Evolutionary conservation across 1,140 invertebrate species (phyloP), one percentile per base, ranked within the genome.

Genomic region (Eurosta solidaginis): DNA sequence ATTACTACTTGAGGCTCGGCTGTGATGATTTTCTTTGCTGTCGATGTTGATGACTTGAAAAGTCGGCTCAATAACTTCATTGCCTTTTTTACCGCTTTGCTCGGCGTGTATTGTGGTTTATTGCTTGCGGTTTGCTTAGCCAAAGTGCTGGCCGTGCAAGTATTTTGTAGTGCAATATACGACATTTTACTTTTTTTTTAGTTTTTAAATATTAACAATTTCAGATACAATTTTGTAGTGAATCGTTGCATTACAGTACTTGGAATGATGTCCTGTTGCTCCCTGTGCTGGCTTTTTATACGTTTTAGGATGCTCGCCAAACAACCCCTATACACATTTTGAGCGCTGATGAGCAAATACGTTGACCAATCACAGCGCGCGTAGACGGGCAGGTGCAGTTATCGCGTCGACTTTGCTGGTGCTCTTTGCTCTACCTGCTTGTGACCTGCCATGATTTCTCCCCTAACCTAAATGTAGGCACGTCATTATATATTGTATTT

Each of bases 61-160:
- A 74, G 17, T 9, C 40, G 20, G 14, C 63, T 45, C 33, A 75
- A 33, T 9, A 36, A 29, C 17, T 74, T 50, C 10, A 54, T 36
- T 1, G 49, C 47, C 68, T 54, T 78, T 25, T 78, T 78, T 4
- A 78, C n/a, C 1, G 29, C 25, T 20, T 75, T 78, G 2, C 33
- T 5, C 3, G 68, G 74, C 36, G 50, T 54, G 29, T 78, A 78
- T 20, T 78, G 27, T 6, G 77, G 77, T 54, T 78, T 78, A 44
- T 78, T 74, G 45, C n/a, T n/a, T n/a, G 44, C 14, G 27, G 47
- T n/a, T 52, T 52, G 49, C n/a, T 52, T 22, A 1, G 49, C 59
- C 77, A 74, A 36, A 49, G 25, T 29, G 42, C 10, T 73, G 44
- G 44, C 36, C 17, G 22, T 36, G n/a, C 52, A 68, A 36, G 45